Evolutionary conservation across 2,888 invertebrate species (phyloP).

Genomic region (Euzophera pinguis): DNA sequence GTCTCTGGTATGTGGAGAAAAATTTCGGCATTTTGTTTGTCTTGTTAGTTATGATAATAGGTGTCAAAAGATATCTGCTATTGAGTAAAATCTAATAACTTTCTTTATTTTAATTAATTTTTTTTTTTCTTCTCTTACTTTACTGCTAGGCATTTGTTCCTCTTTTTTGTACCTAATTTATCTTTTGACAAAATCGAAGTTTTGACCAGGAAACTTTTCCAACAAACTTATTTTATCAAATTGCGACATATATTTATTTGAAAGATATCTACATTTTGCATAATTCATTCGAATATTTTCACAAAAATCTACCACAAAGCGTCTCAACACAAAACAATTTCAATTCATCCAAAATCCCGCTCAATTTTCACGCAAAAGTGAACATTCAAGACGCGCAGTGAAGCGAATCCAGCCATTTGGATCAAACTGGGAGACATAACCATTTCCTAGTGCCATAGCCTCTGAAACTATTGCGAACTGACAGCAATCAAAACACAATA

Average conservation of each 20-base stretch:
- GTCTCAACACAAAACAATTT: constrained; percentile 8
- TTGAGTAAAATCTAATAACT: not conserved
- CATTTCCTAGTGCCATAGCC: constrained; percentile 58
- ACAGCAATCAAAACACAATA: constrained; percentile 77
- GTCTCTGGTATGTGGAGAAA: constrained; percentile 13
- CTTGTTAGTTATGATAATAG: constrained; percentile 7
- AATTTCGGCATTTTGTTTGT: constrained; percentile 12
- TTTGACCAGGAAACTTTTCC: no score
- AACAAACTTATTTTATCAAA: no score
- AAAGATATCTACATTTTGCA: not conserved
- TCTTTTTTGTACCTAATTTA: no score
- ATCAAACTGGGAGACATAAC: constrained; percentile 62
- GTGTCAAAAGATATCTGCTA: not conserved
- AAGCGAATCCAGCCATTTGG: constrained; percentile 47
- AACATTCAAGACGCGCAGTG: constrained; percentile 51
- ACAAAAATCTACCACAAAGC: not conserved
- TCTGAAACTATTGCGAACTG: constrained; percentile 55
- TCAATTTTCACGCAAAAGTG: constrained; percentile 36
- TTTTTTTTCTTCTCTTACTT: no score
- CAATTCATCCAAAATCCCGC: constrained; percentile 4
- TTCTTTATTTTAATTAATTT: no score
- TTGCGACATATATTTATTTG: no score
- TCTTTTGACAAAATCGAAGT: no score
- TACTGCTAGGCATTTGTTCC: no score
- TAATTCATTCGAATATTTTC: not conserved